A percentile compares a stretch with the other conserved stretches of the same genome.
Conservation (phyloP, 1,140 invertebrate genomes). For the Scylla paramamosain region DNA sequence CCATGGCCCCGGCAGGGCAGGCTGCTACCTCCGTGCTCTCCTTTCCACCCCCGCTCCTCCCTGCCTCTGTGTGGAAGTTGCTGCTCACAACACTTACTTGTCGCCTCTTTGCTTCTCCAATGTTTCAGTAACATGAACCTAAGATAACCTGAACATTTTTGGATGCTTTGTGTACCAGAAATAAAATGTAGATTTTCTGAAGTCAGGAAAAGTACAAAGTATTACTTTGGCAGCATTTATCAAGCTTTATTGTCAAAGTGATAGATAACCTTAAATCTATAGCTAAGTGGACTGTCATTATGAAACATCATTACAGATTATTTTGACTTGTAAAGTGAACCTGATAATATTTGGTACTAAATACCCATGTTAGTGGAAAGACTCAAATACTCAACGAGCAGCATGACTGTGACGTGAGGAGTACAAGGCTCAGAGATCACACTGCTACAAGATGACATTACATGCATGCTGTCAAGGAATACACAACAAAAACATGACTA, state of each 20-base stretch:
- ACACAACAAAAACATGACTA: neutral
- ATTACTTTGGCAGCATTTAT: slow-evolving; percentile 12
- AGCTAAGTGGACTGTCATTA: neutral
- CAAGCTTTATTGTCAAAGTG: neutral
- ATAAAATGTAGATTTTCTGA: no score
- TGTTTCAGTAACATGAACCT: no score
- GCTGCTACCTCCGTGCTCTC: no score
- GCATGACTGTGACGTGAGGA: neutral
- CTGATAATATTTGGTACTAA: neutral
- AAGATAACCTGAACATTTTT: no score
- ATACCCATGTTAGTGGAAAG: neutral
- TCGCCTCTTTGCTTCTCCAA: no score
- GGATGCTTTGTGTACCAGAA: no score
- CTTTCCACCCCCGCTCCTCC: neutral
- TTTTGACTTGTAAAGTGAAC: neutral
- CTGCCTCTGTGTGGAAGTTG: neutral
- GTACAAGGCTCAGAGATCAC: neutral
- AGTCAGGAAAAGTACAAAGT: neutral
- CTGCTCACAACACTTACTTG: neutral
- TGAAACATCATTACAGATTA: neutral
- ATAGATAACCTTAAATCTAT: neutral
- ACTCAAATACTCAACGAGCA: neutral
- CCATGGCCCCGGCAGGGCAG: neutral
- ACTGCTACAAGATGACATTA: neutral
- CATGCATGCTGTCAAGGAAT: neutral